Conservation (phyloP, 1,140 invertebrate genomes). For the Harpegnathos saltator region DNA sequence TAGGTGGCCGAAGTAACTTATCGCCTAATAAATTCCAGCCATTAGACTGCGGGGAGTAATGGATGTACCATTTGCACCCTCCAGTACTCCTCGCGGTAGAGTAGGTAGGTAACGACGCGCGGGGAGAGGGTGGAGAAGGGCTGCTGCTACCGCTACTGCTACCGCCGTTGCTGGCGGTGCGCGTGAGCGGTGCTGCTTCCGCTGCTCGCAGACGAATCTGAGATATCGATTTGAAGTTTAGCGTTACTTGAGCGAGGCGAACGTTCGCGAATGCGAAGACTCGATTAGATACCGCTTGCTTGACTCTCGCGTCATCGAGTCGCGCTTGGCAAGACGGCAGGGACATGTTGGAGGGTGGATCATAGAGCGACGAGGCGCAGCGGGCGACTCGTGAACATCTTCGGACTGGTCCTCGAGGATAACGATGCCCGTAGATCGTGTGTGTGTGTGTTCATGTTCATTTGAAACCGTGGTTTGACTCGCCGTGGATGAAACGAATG, state of each 20-base stretch:
- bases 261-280: conserved; percentile 43
- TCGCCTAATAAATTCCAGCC: conserved; percentile 81
- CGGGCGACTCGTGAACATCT: background rate
- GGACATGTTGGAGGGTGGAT: too few species aligned
- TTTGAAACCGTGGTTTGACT: background rate
- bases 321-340: background rate
- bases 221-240: conserved; percentile 75
- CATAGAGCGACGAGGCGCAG: background rate
- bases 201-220: conserved; percentile 54
- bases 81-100: conserved; percentile 66
- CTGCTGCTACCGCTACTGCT: background rate
- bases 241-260: conserved; percentile 61
- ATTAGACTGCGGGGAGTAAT: conserved; percentile 81
- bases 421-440: background rate
- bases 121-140: background rate
- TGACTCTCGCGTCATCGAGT: conserved; percentile 23
- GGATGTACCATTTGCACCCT: conserved; percentile 79
- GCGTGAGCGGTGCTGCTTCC: conserved; percentile 47
- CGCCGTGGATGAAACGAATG: background rate
- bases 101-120: conserved; percentile 38
- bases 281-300: conserved; percentile 58
- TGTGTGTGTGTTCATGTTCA: background rate
- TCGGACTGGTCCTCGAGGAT: conserved; percentile 12
- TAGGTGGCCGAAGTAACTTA: conserved; percentile 78
- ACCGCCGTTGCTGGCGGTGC: background rate